Evolutionary conservation across 2,888 invertebrate genomes (phyloP).

Genomic region (Leucozona laternaria): DNA sequence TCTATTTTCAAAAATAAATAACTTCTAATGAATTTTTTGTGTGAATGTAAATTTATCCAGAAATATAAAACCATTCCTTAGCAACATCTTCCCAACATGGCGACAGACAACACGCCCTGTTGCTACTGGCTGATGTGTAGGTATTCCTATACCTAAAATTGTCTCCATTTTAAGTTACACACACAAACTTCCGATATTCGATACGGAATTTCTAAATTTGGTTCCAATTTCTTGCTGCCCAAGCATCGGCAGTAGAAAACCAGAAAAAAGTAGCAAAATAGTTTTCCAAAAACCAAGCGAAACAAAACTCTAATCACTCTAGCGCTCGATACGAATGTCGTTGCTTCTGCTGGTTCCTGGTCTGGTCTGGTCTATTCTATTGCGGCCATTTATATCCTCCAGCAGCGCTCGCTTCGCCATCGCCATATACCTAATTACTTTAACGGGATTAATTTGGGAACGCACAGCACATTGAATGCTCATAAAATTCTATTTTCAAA

Average conservation of each 20-base stretch:
- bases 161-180: slow-evolving; percentile 52
- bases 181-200: slow-evolving; percentile 67
- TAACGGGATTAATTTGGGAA: slow-evolving; percentile 53
- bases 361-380: too few species aligned
- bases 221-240: slow-evolving; percentile 43
- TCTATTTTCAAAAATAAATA: not conserved
- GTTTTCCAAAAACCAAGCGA: slow-evolving; percentile 2
- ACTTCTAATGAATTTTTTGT: slow-evolving; percentile 1
- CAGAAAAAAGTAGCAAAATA: not conserved
- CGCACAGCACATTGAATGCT: slow-evolving; percentile 43
- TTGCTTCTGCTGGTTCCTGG: not conserved
- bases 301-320: slow-evolving; percentile 8
- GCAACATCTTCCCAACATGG: not conserved
- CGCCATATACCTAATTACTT: slow-evolving; percentile 57
- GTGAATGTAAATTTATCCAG: slow-evolving; percentile 5
- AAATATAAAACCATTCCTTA: slow-evolving; percentile 1
- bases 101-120: not conserved
- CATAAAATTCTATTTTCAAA: slow-evolving; percentile 60
- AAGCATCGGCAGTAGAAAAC: not conserved
- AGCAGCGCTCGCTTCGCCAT: too few species aligned
- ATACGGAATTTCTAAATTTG: slow-evolving; percentile 74
- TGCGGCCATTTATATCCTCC: slow-evolving; percentile 42
- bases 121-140: too few species aligned
- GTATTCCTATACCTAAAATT: slow-evolving; percentile 7
- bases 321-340: not conserved